Conservation (phyloP, 2,888 invertebrate genomes). For the Urechis unicinctus region DNA sequence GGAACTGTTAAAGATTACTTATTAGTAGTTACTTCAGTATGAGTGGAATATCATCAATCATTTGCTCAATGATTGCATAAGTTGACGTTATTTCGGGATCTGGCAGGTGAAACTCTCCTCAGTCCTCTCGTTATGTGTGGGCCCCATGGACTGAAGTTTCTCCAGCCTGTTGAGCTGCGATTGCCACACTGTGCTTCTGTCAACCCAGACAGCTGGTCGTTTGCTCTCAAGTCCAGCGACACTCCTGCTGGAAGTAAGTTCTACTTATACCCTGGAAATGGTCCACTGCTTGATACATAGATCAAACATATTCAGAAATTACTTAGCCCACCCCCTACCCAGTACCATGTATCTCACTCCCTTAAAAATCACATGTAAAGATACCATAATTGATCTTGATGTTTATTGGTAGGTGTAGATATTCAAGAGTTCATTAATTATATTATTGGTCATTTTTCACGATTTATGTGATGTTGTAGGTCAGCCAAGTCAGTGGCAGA, state of each 20-base stretch:
- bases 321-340: no score
- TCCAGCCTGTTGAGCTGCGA: slow-evolving; percentile 80
- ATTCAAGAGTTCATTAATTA: no score
- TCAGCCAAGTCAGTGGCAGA: slow-evolving; percentile 63
- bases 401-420: no score
- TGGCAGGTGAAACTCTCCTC: slow-evolving; percentile 83
- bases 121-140: slow-evolving; percentile 95
- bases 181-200: slow-evolving; percentile 66
- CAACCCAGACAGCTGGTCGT: slow-evolving; percentile 54
- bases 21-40: neutral
- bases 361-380: no score
- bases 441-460: neutral
- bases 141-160: slow-evolving; percentile 82
- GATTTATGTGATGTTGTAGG: slow-evolving; percentile 27
- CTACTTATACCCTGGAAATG: no score
- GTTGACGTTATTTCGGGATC: neutral
- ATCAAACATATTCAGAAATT: no score
- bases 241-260: slow-evolving; percentile 35
- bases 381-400: no score
- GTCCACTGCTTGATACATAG: no score
- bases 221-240: slow-evolving; percentile 52
- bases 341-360: no score
- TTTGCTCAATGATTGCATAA: neutral
- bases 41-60: no score
- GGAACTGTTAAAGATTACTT: neutral